phyloP scores from a whole-genome alignment of 1,140 invertebrate genomes.

The Melanaphis sacchari region DNA sequence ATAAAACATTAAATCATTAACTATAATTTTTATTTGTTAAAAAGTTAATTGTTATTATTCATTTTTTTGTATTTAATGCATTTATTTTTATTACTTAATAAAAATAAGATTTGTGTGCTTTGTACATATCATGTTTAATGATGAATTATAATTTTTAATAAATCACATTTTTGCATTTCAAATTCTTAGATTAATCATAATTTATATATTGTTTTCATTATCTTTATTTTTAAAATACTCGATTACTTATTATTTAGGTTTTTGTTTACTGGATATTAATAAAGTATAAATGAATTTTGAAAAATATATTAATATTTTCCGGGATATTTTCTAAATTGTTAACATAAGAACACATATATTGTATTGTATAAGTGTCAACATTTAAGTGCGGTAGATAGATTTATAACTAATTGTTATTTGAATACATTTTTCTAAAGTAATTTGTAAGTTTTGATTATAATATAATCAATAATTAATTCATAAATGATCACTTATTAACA shows the following conservation, averaged over 20 bases:
- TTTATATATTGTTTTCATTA: neutral
- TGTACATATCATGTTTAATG: neutral
- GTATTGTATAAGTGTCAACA: neutral
- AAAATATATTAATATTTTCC: neutral
- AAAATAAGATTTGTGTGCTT: neutral
- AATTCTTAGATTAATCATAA: neutral
- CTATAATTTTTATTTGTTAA: neutral
- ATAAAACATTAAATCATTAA: neutral
- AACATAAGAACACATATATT: neutral
- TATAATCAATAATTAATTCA: neutral
- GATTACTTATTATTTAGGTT: neutral
- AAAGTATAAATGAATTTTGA: neutral
- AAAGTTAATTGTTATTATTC: neutral
- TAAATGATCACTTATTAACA: neutral
- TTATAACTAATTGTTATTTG: neutral
- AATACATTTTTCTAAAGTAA: neutral
- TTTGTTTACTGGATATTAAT: neutral
- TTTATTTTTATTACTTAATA: neutral
- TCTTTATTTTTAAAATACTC: neutral
- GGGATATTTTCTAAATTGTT: no score
- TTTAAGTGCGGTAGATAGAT: neutral
- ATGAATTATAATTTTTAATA: neutral
- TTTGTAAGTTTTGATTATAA: neutral
- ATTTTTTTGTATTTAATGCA: neutral
- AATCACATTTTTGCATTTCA: neutral